These are phyloP conservation scores for Numenius arquata DNA, from an alignment of 2,113 vertebrate genomes.

Conservation along the genomic window DNA sequence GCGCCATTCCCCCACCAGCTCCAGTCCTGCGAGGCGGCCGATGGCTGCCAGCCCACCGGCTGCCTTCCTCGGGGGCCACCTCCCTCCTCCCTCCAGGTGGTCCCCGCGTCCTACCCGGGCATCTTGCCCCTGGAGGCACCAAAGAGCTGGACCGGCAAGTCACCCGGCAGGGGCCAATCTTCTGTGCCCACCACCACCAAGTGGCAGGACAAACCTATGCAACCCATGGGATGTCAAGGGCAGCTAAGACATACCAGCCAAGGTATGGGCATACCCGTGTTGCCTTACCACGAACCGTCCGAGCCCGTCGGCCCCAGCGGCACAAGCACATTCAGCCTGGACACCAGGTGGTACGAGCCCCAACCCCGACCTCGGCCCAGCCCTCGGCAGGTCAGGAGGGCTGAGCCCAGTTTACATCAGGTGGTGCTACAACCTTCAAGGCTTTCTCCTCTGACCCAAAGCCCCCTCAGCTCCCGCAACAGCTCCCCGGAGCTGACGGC, in stretches of 20 bases:
- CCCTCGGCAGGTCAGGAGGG: slow-evolving; percentile 90
- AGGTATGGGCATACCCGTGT: slow-evolving; percentile 98
- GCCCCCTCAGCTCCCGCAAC: slow-evolving; percentile 92
- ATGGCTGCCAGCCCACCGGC: slow-evolving; percentile 79
- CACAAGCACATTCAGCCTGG: slow-evolving; percentile 96
- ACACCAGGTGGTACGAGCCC: slow-evolving; percentile 96
- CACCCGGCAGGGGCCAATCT: slow-evolving; percentile 83
- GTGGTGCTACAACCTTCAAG: slow-evolving; percentile 97
- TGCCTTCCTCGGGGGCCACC: slow-evolving; percentile 82
- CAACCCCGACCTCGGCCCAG: slow-evolving; percentile 92
- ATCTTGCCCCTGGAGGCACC: slow-evolving; percentile 95
- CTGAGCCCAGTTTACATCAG: slow-evolving; percentile 95
- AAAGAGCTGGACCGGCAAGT: slow-evolving; percentile 87
- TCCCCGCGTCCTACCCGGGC: slow-evolving; percentile 89
- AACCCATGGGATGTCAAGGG: slow-evolving; percentile 93
- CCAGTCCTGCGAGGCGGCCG: slow-evolving; percentile 83
- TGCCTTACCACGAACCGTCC: slow-evolving; percentile 97
- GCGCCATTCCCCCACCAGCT: slow-evolving; percentile 90
- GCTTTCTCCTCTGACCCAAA: slow-evolving; percentile 97
- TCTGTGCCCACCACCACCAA: slow-evolving; percentile 76
- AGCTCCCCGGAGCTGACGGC: slow-evolving; percentile 94
- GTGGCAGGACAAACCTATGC: slow-evolving; percentile 96
- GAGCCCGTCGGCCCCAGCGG: slow-evolving; percentile 84
- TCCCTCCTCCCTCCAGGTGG: slow-evolving; percentile 87
- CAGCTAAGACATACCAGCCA: slow-evolving; percentile 99